Evolutionary conservation across 2,797 vertebrate species (phyloP).

Genomic region (Momotus momota): DNA sequence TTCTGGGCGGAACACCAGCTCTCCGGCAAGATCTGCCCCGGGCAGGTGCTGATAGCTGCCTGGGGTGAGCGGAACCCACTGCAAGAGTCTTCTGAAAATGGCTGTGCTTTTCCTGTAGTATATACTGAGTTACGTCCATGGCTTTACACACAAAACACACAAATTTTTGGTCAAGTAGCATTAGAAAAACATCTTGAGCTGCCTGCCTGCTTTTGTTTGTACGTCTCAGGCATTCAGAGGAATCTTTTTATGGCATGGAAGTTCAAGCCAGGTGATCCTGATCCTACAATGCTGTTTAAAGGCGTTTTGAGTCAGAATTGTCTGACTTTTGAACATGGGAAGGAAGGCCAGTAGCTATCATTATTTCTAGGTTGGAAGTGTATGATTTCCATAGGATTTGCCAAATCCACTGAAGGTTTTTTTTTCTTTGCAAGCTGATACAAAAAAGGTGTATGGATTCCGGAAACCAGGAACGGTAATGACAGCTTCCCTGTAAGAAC

Average conservation of each 20-base stretch:
- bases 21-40: background rate
- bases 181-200: background rate
- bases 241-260: background rate
- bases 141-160: background rate
- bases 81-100: background rate
- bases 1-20: background rate
- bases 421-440: background rate
- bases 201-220: background rate
- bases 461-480: background rate
- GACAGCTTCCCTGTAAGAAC: background rate
- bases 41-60: background rate
- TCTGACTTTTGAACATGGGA: background rate
- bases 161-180: background rate
- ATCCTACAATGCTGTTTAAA: background rate
- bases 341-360: background rate
- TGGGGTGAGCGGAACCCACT: fast-evolving
- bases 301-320: background rate
- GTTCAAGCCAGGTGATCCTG: background rate
- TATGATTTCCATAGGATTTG: background rate
- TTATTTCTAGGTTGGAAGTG: background rate
- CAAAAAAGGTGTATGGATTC: background rate
- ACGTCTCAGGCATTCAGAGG: background rate
- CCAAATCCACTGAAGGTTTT: background rate
- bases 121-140: background rate
- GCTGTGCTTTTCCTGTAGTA: background rate